Evolutionary conservation across 2,113 vertebrate species (phyloP).

Genomic region (Oncorhynchus tshawytscha): DNA sequence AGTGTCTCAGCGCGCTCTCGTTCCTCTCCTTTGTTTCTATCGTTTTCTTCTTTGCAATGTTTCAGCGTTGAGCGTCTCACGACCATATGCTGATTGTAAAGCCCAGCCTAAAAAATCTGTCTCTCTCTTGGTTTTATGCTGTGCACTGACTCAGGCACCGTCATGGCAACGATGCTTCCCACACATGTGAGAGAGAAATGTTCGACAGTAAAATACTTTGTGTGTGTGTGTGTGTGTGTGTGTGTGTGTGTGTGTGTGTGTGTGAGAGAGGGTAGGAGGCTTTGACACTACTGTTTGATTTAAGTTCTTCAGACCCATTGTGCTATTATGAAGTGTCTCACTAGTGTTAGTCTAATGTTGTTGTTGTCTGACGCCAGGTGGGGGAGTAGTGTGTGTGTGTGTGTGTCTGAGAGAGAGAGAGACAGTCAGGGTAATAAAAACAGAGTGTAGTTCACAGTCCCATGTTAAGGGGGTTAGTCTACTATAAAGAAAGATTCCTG

Average conservation of each 20-base stretch:
- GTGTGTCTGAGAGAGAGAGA: too few relatives aligned
- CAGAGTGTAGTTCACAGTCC: slow-evolving; percentile 39
- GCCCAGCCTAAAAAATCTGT: slow-evolving; percentile 34
- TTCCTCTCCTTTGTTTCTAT: background rate
- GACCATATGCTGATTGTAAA: slow-evolving; percentile 24
- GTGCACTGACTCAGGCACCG: slow-evolving; percentile 51
- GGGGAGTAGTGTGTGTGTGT: background rate
- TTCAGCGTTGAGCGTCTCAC: background rate
- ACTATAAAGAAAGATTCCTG: slow-evolving; percentile 62
- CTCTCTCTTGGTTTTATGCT: slow-evolving; percentile 26
- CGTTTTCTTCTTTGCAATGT: background rate
- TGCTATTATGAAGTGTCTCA: background rate
- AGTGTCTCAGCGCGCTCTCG: background rate
- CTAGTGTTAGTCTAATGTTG: background rate
- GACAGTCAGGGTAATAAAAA: slow-evolving; percentile 21
- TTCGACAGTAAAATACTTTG: background rate
- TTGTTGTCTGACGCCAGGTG: slow-evolving; percentile 13
- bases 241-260: too few relatives aligned
- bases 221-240: too few relatives aligned
- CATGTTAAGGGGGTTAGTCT: slow-evolving; percentile 34
- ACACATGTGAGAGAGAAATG: slow-evolving; percentile 4
- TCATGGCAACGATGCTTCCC: slow-evolving; percentile 64
- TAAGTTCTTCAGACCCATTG: background rate
- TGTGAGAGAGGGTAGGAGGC: too few relatives aligned
- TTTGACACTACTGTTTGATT: too few relatives aligned